phyloP scores from a whole-genome alignment of 2,797 vertebrate genomes.

The Oryzias sinensis region DNA sequence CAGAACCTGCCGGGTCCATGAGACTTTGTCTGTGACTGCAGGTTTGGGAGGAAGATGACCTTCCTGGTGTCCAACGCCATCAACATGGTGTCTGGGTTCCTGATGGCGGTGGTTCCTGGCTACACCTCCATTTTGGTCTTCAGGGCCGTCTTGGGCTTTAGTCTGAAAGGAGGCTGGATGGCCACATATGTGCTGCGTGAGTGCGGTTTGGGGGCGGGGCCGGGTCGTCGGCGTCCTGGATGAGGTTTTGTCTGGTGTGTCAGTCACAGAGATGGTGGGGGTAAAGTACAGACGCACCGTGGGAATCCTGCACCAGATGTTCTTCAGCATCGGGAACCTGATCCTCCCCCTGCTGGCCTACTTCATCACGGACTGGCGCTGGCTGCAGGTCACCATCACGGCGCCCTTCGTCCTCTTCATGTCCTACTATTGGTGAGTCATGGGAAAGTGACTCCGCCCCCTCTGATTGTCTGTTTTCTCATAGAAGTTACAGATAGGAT shows the following conservation, averaged over 20 bases:
- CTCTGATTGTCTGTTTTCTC: too few species aligned
- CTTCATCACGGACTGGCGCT: slow-evolving; percentile 87
- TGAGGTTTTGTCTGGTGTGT: background rate
- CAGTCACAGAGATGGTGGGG: slow-evolving; percentile 94
- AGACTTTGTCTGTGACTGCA: slow-evolving; percentile 47
- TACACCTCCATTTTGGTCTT: slow-evolving; percentile 84
- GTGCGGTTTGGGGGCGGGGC: too few species aligned
- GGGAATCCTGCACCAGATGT: slow-evolving; percentile 90
- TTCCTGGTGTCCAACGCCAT: slow-evolving; percentile 84
- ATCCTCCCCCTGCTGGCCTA: slow-evolving; percentile 92
- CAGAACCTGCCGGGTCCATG: too few species aligned
- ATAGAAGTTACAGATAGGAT: too few species aligned
- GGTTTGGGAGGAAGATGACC: slow-evolving; percentile 84
- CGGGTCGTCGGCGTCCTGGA: too few species aligned
- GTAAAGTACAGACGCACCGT: slow-evolving; percentile 88
- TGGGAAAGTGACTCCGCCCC: too few species aligned
- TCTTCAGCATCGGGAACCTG: slow-evolving; percentile 91
- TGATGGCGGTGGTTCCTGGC: slow-evolving; percentile 83
- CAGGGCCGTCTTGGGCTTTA: slow-evolving; percentile 85
- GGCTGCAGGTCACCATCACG: slow-evolving; percentile 87
- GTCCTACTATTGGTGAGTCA: slow-evolving; percentile 88
- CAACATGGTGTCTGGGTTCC: slow-evolving; percentile 78
- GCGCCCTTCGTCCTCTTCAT: slow-evolving; percentile 89
- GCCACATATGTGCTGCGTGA: slow-evolving; percentile 85
- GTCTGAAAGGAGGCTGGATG: slow-evolving; percentile 90